Percentiles rank a stretch among this genome's conserved stretches.
Evolutionary conservation across 2,797 vertebrate species (phyloP).

Genomic region (Parotocinclus haroldoi): DNA sequence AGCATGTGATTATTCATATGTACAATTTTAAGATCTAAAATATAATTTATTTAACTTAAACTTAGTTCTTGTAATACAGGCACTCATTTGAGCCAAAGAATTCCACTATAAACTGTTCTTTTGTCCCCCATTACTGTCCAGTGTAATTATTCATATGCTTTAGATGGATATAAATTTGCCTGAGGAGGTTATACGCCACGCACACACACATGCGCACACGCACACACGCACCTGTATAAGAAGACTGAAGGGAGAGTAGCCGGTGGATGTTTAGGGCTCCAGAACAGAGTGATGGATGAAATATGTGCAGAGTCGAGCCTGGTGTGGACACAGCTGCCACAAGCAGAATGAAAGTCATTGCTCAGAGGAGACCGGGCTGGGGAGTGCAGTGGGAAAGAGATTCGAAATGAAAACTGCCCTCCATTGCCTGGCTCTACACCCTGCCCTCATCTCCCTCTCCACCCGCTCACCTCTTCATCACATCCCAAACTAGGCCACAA

Average conservation of each 20-base stretch:
- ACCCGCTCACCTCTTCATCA: conserved; percentile 39
- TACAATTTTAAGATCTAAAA: too few relatives aligned
- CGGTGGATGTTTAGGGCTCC: conserved; percentile 37
- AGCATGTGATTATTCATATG: too few relatives aligned
- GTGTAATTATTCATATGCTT: background rate
- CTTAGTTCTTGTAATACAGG: too few relatives aligned
- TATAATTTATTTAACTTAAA: too few relatives aligned
- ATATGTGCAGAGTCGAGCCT: conserved; percentile 55
- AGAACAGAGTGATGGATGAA: conserved; percentile 60
- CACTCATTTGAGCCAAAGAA: too few relatives aligned
- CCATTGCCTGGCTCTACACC: conserved; percentile 4
- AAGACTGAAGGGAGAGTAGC: conserved; percentile 21
- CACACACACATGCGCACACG: too few relatives aligned
- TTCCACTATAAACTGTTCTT: too few relatives aligned
- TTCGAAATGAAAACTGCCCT: conserved; percentile 16
- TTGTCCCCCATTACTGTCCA: too few relatives aligned
- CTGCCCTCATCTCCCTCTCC: conserved; percentile 31
- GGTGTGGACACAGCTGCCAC: conserved; percentile 57
- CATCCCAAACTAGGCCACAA: conserved; percentile 43
- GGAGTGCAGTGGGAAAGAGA: conserved; percentile 2
- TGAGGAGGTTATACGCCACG: too few relatives aligned
- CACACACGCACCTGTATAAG: conserved; percentile 2
- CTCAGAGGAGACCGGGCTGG: conserved; percentile 48
- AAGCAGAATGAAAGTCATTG: conserved; percentile 60
- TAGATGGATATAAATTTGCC: background rate